Evolutionary conservation across 2,113 vertebrate genomes (phyloP).

Genomic region (Pluvialis apricaria): DNA sequence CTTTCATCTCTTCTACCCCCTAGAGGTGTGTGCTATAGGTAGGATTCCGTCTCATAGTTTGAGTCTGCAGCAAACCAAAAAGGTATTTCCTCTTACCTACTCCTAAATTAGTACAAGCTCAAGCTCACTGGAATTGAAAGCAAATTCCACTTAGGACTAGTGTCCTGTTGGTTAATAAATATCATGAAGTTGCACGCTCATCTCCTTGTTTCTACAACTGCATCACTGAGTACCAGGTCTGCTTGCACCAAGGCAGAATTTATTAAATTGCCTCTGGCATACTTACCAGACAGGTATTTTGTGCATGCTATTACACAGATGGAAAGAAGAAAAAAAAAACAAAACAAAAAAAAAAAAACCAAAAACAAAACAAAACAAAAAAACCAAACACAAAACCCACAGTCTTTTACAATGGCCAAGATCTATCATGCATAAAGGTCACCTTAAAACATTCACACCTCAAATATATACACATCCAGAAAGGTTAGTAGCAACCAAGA

Average conservation of each 20-base stretch:
- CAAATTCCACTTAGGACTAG: not conserved
- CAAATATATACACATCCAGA: not conserved
- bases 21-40: not conserved
- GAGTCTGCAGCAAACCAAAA: not conserved
- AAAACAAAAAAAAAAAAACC: not conserved
- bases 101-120: not conserved
- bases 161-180: not conserved
- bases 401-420: not conserved
- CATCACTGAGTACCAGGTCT: not conserved
- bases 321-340: not conserved
- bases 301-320: not conserved
- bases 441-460: not conserved
- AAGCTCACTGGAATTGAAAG: not conserved
- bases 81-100: not conserved
- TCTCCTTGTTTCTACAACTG: not conserved
- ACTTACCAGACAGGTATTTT: not conserved
- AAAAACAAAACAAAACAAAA: too few relatives aligned
- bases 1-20: not conserved
- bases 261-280: not conserved
- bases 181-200: not conserved
- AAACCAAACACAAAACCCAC: too few relatives aligned
- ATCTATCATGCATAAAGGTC: not conserved
- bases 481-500: not conserved
- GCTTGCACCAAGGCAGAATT: not conserved
- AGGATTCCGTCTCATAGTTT: not conserved